Conservation (phyloP, 2,797 vertebrate genomes). For the Pelodytes ibericus region DNA sequence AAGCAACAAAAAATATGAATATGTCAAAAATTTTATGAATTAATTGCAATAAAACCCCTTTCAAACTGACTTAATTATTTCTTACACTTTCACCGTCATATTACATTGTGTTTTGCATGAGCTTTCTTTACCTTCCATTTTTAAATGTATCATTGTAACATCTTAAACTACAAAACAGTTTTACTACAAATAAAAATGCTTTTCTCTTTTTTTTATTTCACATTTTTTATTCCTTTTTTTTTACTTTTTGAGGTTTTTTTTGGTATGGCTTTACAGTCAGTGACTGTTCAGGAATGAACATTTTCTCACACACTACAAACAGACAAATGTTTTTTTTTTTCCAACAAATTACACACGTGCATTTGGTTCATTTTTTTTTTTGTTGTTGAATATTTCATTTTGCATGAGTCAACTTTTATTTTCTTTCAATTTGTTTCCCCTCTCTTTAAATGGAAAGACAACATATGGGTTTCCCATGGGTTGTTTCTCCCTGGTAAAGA, state of each 20-base stretch:
- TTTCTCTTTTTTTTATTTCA: conserved; percentile 17
- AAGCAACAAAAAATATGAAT: too few species aligned
- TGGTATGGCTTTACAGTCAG: conserved; percentile 53
- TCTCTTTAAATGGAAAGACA: conserved; percentile 1
- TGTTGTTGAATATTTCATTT: conserved; percentile 37
- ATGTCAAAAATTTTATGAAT: too few species aligned
- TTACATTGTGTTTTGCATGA: too few species aligned
- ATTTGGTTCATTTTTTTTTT: conserved; percentile 50
- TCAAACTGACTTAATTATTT: too few species aligned
- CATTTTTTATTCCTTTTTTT: conserved; percentile 55
- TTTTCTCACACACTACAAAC: conserved; percentile 57
- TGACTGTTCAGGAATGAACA: conserved; percentile 53
- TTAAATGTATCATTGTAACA: too few species aligned
- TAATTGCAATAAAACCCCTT: too few species aligned
- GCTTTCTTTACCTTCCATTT: too few species aligned
- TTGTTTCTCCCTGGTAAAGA: conserved; percentile 21
- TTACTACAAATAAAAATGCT: background rate
- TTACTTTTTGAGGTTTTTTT: conserved; percentile 22
- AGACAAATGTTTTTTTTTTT: conserved; percentile 50
- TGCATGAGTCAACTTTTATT: conserved; percentile 38
- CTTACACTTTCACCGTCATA: too few species aligned
- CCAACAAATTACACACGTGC: conserved; percentile 55
- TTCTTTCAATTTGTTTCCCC: conserved; percentile 4
- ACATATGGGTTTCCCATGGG: conserved; percentile 10
- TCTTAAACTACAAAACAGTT: background rate